Base-by-base conservation (phyloP, 2,888 invertebrate species). In the Myathropa florea region DNA sequence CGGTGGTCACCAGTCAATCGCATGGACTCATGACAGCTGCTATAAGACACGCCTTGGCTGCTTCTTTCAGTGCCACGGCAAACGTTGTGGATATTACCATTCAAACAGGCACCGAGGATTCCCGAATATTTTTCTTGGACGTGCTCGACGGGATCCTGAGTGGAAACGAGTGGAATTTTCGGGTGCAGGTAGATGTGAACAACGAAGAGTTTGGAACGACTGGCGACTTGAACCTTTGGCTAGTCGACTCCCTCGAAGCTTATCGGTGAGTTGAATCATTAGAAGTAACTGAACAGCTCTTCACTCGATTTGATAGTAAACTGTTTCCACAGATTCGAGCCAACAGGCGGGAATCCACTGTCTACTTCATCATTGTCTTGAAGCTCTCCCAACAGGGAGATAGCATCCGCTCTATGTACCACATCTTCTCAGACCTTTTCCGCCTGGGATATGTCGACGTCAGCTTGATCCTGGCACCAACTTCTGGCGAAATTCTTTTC, bases 161-260 rank as follows among this genome's bases (percentile, higher is more conserved):
- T 3, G 23, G 18, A 1, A 23, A 67, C 39, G n/a, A 14, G 2
- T 67, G 60, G 67, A 67, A 36, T 23, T 53, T 76, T 24, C 30
- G 24, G 0, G 24, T 67, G 6, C 65, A 76, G 4, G 10, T 76
- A 21, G 67, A 76, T 61, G 60, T 76, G 23, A 21, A 76, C 33
- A 67, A 67, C n/a, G 23, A 67, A 1, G 60, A 2, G 9, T n/a
- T 4, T 9, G 46, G 60, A 60, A 60, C 76, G 24, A 46, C 60
- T 0, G 30, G 76, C 14, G 60, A 76, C 30, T 39, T 28, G 12
- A 76, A 76, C 60, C 59, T 76, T 14, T 39, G 67, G 14, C n/a
- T 76, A 10, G 28, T 76, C 1, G 76, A 76, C n/a, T 76, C 76
- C 1, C 60, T 67, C 23, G 30, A 60, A 24, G 28, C 39, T 9